Conservation (phyloP, 2,888 invertebrate species). For the Athalia rosae region DNA sequence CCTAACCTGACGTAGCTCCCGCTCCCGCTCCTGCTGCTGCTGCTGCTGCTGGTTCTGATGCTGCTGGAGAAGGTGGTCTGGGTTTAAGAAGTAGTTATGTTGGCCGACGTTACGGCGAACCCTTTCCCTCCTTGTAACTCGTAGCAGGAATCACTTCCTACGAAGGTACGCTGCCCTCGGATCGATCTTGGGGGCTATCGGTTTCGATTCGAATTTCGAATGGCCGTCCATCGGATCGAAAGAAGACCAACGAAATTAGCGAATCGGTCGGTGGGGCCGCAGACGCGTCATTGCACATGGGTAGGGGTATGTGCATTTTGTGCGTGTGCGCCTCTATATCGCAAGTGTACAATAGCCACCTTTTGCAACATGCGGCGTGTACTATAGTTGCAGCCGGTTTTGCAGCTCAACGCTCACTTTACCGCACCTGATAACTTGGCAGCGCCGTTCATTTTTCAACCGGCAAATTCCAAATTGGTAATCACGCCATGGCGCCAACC, state of each 20-base stretch:
- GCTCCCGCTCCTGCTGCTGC: neutral
- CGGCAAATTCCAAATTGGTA: slow-evolving; percentile 73
- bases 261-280: no score
- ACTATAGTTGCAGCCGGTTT: slow-evolving; percentile 37
- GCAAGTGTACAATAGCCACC: slow-evolving; percentile 3
- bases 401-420: slow-evolving; percentile 31
- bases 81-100: slow-evolving; percentile 14
- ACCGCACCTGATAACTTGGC: slow-evolving; percentile 62
- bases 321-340: neutral
- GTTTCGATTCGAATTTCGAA: no score
- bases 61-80: slow-evolving; percentile 10
- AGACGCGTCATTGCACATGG: no score
- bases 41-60: neutral
- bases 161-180: neutral
- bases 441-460: slow-evolving; percentile 57
- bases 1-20: slow-evolving; percentile 24
- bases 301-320: neutral
- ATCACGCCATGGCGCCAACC: slow-evolving; percentile 74
- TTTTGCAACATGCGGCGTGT: slow-evolving; percentile 1
- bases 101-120: slow-evolving; percentile 15
- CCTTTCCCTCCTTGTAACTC: neutral
- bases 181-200: no score
- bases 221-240: no score
- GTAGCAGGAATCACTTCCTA: slow-evolving; percentile 4
- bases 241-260: neutral